These are phyloP conservation scores for Ceuthmochares aereus DNA, from an alignment of 2,113 vertebrate species.

Conservation along the genomic window DNA sequence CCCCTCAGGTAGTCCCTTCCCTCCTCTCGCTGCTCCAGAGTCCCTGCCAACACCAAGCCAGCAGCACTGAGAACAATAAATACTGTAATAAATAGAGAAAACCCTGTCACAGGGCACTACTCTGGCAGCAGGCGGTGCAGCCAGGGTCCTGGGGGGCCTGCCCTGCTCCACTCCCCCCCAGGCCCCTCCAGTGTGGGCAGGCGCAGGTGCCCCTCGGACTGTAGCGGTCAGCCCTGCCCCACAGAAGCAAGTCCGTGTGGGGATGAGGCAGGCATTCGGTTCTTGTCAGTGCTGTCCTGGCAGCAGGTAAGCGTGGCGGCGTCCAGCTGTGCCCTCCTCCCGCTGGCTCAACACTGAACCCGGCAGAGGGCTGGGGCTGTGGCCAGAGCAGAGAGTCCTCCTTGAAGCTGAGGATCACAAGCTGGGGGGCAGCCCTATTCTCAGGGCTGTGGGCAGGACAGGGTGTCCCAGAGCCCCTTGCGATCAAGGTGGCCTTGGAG, in stretches of 20 bases:
- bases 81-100: slow-evolving; percentile 70
- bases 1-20: rapidly evolving
- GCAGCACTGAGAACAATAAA: slow-evolving; percentile 50
- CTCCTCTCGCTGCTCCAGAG: not conserved
- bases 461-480: not conserved
- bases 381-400: not conserved
- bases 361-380: not conserved
- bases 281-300: not conserved
- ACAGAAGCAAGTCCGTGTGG: not conserved
- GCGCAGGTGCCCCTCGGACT: not conserved
- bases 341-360: rapidly evolving
- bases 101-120: not conserved
- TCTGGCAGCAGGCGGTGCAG: rapidly evolving
- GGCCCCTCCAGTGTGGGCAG: not conserved
- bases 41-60: not conserved
- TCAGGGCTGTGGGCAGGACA: not conserved
- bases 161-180: not conserved
- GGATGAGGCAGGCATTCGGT: not conserved
- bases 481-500: not conserved
- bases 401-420: not conserved
- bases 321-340: not conserved
- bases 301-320: not conserved
- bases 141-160: not conserved
- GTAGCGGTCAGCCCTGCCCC: not conserved
- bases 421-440: not conserved